Conservation (phyloP, 1,140 invertebrate genomes). For the Dinothrombium tinctorium region DNA sequence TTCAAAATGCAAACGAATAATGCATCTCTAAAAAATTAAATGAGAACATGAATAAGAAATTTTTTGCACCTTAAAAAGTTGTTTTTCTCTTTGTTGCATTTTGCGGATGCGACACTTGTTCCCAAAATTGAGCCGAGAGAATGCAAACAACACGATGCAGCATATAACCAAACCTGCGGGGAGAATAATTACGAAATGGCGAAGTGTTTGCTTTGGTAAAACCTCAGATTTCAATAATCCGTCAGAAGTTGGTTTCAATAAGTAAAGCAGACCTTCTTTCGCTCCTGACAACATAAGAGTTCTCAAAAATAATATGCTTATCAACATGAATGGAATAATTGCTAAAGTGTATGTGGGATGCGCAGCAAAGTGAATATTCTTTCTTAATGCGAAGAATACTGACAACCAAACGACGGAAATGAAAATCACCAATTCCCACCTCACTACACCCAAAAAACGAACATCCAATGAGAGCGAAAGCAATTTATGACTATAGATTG, state of each 20-base stretch:
- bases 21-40: conserved; percentile 27
- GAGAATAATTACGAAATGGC: no score
- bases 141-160: conserved; percentile 1
- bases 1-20: neutral
- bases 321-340: conserved; percentile 58
- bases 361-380: conserved; percentile 3
- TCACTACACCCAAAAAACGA: neutral
- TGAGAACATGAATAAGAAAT: neutral
- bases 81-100: conserved; percentile 77
- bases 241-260: conserved; percentile 55
- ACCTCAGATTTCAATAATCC: no score
- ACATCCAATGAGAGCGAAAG: neutral
- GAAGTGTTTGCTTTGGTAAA: no score
- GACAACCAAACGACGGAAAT: conserved; percentile 9
- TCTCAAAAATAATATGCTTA: conserved; percentile 79
- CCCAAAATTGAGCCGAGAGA: conserved; percentile 52
- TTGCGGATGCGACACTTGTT: conserved; percentile 79
- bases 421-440: conserved; percentile 1
- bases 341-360: conserved; percentile 9
- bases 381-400: conserved; percentile 26
- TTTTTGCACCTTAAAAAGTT: conserved; percentile 23
- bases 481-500: neutral
- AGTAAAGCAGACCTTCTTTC: conserved; percentile 59
- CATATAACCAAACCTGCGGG: conserved; percentile 7
- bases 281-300: conserved; percentile 76